Conservation (phyloP, 2,797 vertebrate species). For the Discoglossus pictus region DNA sequence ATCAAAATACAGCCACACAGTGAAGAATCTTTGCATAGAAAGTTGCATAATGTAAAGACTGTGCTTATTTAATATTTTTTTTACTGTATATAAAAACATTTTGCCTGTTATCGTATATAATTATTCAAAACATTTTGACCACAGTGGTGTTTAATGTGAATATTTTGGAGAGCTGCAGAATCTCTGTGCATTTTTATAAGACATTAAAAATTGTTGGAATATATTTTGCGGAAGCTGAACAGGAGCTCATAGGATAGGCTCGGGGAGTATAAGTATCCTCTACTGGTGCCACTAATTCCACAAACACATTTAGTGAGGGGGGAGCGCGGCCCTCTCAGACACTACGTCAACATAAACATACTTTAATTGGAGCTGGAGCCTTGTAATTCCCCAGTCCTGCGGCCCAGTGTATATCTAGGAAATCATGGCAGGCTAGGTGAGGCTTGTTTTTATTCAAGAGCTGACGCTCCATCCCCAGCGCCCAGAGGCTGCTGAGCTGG, state of each 20-base stretch:
- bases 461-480: conserved; percentile 38
- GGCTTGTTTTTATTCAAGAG: conserved; percentile 72
- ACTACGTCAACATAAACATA: conserved; percentile 86
- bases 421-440: conserved; percentile 72
- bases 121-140: too few relatives aligned
- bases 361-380: conserved; percentile 93
- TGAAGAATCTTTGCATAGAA: not conserved
- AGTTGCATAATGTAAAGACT: not conserved
- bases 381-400: conserved; percentile 83
- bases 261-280: conserved; percentile 48
- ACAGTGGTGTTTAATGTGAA: too few relatives aligned
- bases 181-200: too few relatives aligned
- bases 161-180: too few relatives aligned
- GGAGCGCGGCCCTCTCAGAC: conserved; percentile 66
- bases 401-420: conserved; percentile 72
- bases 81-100: too few relatives aligned
- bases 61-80: too few relatives aligned
- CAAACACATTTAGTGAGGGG: conserved; percentile 61
- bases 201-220: not conserved
- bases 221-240: conserved; percentile 31
- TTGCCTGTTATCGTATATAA: too few relatives aligned
- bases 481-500: not conserved
- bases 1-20: too few relatives aligned
- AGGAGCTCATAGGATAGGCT: conserved; percentile 2
- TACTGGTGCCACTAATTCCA: conserved; percentile 64